Conservation (phyloP, 2,113 vertebrate genomes). For the Rhabdomys dilectus region DNA sequence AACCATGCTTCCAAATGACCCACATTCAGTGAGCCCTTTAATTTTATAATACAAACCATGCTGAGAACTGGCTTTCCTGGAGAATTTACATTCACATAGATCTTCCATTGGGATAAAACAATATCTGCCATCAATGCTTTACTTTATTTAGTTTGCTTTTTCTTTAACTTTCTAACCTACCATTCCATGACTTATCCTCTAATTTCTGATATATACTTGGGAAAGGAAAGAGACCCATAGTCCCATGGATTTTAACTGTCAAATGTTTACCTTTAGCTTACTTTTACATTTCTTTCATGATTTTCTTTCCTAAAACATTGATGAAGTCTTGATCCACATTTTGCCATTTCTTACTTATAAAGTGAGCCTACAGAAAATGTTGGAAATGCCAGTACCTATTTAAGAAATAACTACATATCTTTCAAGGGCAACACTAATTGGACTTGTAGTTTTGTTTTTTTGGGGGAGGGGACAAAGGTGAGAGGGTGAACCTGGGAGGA, state of each 20-base stretch:
- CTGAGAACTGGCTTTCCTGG: neutral
- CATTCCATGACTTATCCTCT: neutral
- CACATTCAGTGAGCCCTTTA: neutral
- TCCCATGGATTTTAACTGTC: neutral
- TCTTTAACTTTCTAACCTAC: neutral
- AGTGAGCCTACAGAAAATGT: neutral
- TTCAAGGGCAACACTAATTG: neutral
- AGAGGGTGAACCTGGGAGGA: neutral
- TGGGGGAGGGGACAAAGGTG: neutral
- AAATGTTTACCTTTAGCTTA: slow-evolving; percentile 32
- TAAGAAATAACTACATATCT: slow-evolving; percentile 9
- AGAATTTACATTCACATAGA: neutral
- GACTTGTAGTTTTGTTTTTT: neutral
- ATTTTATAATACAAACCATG: neutral
- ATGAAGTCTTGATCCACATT: neutral
- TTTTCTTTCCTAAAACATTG: slow-evolving; percentile 47
- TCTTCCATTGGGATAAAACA: slow-evolving; percentile 20
- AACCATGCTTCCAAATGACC: slow-evolving; percentile 31
- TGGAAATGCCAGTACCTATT: neutral
- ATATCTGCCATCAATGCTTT: neutral
- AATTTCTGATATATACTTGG: neutral
- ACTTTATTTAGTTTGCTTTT: neutral
- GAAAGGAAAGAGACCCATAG: neutral
- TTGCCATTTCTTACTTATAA: slow-evolving; percentile 38
- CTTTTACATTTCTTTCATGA: neutral